These are phyloP conservation scores for Chaetophractus vellerosus DNA, from an alignment of 2,797 vertebrate genomes.

Conservation along the genomic window DNA sequence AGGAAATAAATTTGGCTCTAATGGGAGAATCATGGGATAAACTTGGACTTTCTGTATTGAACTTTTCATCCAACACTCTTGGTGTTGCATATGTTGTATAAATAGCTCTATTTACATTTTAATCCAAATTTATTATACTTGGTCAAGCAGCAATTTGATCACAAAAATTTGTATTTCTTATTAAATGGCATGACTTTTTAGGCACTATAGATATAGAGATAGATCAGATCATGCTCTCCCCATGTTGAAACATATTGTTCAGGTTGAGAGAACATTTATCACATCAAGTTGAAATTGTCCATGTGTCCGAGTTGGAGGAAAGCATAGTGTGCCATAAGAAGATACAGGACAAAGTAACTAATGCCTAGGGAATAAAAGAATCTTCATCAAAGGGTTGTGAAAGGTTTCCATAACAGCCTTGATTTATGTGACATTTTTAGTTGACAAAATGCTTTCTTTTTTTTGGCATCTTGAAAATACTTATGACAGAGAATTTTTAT, in stretches of 20 bases:
- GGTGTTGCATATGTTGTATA: neutral
- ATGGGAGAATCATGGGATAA: neutral
- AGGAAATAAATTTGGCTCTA: neutral
- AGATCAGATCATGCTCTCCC: neutral
- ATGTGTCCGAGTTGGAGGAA: neutral
- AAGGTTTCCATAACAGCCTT: neutral
- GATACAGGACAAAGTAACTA: rapidly evolving
- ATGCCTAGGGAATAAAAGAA: neutral
- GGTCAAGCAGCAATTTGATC: neutral
- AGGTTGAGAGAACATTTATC: neutral
- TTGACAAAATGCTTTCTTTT: neutral
- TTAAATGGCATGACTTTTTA: neutral
- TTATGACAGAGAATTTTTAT: neutral
- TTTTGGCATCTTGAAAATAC: neutral
- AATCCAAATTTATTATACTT: constrained; percentile 1
- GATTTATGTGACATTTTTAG: neutral
- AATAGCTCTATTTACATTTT: neutral
- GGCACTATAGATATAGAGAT: neutral
- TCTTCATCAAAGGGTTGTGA: neutral
- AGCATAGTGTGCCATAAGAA: neutral
- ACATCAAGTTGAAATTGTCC: neutral
- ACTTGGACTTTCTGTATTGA: neutral
- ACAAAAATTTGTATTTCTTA: neutral
- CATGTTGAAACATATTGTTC: neutral
- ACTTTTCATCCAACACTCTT: neutral